Percentiles rank a stretch among this genome's conserved stretches.
phyloP scores from a whole-genome alignment of 2,797 vertebrate genomes.

The Arnoldichthys spilopterus region DNA sequence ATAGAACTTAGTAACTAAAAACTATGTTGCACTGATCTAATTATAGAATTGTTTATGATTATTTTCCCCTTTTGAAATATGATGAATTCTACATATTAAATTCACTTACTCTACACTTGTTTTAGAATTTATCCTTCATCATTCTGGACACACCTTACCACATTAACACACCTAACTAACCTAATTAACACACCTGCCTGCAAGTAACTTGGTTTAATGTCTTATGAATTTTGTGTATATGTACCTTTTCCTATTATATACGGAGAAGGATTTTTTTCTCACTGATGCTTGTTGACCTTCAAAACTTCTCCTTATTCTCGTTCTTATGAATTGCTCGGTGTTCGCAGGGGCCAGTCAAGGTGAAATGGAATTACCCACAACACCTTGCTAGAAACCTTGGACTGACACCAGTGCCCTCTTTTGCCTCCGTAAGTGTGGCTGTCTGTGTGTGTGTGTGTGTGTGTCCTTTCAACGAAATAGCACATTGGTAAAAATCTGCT shows the following conservation, averaged over 20 bases:
- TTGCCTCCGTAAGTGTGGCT: slow-evolving; percentile 59
- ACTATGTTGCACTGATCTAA: no score
- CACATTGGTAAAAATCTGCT: slow-evolving; percentile 76
- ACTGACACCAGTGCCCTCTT: slow-evolving; percentile 73
- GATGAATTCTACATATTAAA: no score
- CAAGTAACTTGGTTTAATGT: no score
- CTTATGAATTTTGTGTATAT: no score
- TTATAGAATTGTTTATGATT: no score
- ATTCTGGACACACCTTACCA: not conserved
- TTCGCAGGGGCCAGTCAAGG: slow-evolving; percentile 65
- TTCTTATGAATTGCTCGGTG: slow-evolving; percentile 47
- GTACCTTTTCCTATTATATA: slow-evolving; percentile 54
- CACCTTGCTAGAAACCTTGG: slow-evolving; percentile 79
- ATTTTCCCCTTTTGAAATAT: no score
- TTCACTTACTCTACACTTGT: no score
- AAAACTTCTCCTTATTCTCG: slow-evolving; percentile 71
- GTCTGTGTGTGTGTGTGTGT: slow-evolving; percentile 50
- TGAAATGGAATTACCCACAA: slow-evolving; percentile 79
- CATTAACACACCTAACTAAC: not conserved
- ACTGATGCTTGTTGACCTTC: slow-evolving; percentile 73
- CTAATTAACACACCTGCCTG: no score
- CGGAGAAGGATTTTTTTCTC: slow-evolving; percentile 43
- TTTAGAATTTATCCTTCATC: no score
- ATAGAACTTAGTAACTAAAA: no score
- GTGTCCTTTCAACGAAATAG: slow-evolving; percentile 78